Evolutionary conservation across 2,888 invertebrate genomes (phyloP), one percentile per base, ranked within the genome.

Genomic region (Melolontha melolontha): DNA sequence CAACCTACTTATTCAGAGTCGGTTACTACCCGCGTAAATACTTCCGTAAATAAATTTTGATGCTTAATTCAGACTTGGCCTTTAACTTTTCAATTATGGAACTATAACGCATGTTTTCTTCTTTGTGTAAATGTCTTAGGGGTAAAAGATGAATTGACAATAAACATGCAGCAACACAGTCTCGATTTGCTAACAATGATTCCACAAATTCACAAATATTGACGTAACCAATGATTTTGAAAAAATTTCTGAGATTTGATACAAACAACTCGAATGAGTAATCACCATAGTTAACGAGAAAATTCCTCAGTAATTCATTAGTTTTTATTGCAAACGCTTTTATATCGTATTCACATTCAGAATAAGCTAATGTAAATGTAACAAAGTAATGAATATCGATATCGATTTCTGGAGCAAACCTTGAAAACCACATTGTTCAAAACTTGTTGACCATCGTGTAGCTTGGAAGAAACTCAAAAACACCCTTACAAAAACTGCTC

Each of bases 351-450:
- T 5, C 42, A 5, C 22, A 42, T 29, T 57, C 57, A 14, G 44
- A 42, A 12, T 57, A 57, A 12, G 22, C 7, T 42, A 27, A n/a
- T 7, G 42, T 22, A 6, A 42, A 42, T 5, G 22, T 12, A 27
- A 57, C 12, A 42, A 42, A 44, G 1, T 42, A 10, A n/a, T 22
- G 27, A 44, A 10, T 12, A 1, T 12, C 12, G 2, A 57, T 6
- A 12, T 57, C 14, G 4, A 57, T 5, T 14, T 27, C 42, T 5
- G 57, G 57, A 27, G 11, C 6, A 27, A 57, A 57, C 14, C 12
- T 57, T n/a, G 11, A n/a, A 27, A 57, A 44, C 57, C 57, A 57
- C n/a, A 27, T 12, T 7, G n/a, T 57, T 42, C 27, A n/a, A 27
- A 57, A 57, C 27, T 57, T 44, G n/a, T 8, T n/a, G 1, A 57